Evolutionary conservation across 30 jellyfish, hydroid and myxozoan species (phyloP).

Genomic region (Hydractinia symbiolongicarpus): DNA sequence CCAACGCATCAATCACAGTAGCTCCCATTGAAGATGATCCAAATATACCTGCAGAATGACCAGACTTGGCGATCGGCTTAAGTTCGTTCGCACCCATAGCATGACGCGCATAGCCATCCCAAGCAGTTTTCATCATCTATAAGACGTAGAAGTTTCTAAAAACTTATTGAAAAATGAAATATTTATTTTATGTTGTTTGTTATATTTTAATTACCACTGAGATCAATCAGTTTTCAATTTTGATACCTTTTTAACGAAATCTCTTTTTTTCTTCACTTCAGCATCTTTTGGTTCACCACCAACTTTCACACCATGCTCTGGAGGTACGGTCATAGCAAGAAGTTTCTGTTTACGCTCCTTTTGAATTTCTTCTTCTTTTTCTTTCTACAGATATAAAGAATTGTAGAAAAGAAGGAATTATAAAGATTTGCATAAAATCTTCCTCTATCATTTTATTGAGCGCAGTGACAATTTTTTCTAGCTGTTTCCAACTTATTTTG

Average conservation of each 20-base stretch:
- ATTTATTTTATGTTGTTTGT: not conserved
- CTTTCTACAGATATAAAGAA: constrained; percentile 17
- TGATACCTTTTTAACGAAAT: constrained; percentile 62
- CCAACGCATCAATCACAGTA: constrained; percentile 86
- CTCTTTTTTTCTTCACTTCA: constrained; percentile 59
- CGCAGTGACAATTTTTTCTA: too few relatives aligned
- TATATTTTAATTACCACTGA: not conserved
- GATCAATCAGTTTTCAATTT: not conserved
- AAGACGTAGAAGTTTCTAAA: constrained; percentile 2
- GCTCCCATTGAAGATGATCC: constrained; percentile 97
- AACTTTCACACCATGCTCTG: constrained; percentile 51
- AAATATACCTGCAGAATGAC: constrained; percentile 99
- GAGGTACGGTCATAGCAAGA: constrained; percentile 70
- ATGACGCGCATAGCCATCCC: constrained; percentile 92
- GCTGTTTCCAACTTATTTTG: too few relatives aligned
- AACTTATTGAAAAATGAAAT: not conserved
- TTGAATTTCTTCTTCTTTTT: constrained; percentile 61
- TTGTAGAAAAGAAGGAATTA: not conserved
- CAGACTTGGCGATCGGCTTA: constrained; percentile 85
- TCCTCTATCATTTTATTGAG: too few relatives aligned
- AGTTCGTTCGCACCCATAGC: constrained; percentile 95
- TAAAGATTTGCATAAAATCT: not conserved
- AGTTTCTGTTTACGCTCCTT: constrained; percentile 51
- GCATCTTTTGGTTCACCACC: constrained; percentile 97
- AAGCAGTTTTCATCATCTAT: constrained; percentile 94